Evolutionary conservation across 2,888 invertebrate genomes (phyloP), one percentile per base, ranked within the genome.

Genomic region (Chrysolina haemoptera): DNA sequence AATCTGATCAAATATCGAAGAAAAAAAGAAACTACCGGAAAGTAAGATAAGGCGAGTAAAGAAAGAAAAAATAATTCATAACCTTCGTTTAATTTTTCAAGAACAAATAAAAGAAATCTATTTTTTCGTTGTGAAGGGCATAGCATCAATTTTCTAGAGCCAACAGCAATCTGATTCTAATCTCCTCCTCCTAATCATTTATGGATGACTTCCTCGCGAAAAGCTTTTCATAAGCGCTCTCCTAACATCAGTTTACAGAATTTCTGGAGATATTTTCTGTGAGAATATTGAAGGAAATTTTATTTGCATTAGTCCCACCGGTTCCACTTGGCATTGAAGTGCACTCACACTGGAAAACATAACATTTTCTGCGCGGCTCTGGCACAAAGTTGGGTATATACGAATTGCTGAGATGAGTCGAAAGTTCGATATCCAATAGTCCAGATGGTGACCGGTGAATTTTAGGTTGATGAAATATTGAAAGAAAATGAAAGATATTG

Each of bases 161-260:
- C 46, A n/a, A 48, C 46, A n/a, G 6, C n/a, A 48, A 48, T 48
- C 46, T 48, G 14, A 48, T 8, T 48, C 46, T 14, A 12, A 18
- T 53, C 18, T 53, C n/a, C n/a, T n/a, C n/a, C 16, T 16, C 18
- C 50, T 53, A 4, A 18, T 53, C 16, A 53, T 53, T 18, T 53
- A 53, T 53, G 50, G 50, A 53, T 53, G 18, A 53, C 50, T 53
- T 53, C 53, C 18, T 18, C 9, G 18, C 53, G 53, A 53, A 53
- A 18, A 10, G 16, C 16, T 53, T 6, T 53, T 16, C 16, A 18
- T 6, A 16, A 53, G 53, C 18, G 53, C 53, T 53, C 53, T 53
- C 53, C 53, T 9, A 53, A 53, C 53, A 18, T 10, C 8, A 14
- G 16, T 53, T 53, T 18, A 53, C 53, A 53, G 53, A 53, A 53